Evolutionary conservation across 2,113 vertebrate species (phyloP).

Genomic region (Cephalopterus ornatus): DNA sequence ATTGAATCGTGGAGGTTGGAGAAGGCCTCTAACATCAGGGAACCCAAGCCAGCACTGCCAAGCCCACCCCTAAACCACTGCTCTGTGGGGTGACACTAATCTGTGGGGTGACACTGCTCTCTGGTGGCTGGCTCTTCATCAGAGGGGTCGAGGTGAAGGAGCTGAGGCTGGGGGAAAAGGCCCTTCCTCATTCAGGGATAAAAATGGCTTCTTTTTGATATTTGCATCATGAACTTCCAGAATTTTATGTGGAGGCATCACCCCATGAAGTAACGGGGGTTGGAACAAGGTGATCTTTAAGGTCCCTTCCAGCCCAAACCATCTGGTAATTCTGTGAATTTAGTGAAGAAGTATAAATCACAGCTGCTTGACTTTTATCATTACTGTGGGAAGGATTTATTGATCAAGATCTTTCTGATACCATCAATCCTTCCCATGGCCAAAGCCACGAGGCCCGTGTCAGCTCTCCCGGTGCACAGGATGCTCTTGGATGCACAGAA

Average conservation of each 20-base stretch:
- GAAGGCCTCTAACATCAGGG: not conserved
- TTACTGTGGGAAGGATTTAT: not conserved
- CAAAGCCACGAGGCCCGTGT: accelerated
- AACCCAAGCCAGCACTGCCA: not conserved
- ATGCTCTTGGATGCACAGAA: not conserved
- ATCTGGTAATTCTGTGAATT: not conserved
- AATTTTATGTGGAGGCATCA: not conserved
- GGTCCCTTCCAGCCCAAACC: not conserved
- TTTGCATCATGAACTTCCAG: not conserved
- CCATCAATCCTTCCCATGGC: accelerated
- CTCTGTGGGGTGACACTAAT: too few species aligned
- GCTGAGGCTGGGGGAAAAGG: not conserved
- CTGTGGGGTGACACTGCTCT: not conserved
- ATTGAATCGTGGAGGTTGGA: not conserved
- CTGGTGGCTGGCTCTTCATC: not conserved
- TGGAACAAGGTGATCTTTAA: not conserved
- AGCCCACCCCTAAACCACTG: not conserved
- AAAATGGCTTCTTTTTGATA: not conserved
- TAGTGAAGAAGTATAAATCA: not conserved
- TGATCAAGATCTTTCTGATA: not conserved
- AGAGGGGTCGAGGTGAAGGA: accelerated
- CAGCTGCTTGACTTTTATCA: not conserved
- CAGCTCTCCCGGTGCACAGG: not conserved
- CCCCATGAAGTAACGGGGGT: not conserved
- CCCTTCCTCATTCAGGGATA: not conserved